Conservation (phyloP, 2,797 vertebrate species). For the Pogoniulus pusillus region DNA sequence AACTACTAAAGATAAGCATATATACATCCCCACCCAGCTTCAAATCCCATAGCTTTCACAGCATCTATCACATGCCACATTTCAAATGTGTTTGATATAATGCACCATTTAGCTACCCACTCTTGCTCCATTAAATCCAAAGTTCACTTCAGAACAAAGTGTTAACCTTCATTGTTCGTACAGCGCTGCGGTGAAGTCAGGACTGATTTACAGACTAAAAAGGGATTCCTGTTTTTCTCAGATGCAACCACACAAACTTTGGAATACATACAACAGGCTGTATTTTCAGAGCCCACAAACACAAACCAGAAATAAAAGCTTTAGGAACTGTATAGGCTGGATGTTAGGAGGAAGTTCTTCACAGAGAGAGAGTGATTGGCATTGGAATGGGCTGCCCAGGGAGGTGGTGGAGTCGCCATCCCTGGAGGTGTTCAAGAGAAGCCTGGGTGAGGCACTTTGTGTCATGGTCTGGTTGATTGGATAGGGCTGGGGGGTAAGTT, state of each 20-base stretch:
- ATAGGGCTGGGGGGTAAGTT: too few relatives aligned
- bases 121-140: not conserved
- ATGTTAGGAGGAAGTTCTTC: too few relatives aligned
- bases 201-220: not conserved
- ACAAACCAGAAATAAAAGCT: not conserved
- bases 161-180: not conserved
- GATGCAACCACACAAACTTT: not conserved
- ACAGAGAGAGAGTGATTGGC: too few relatives aligned
- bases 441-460: too few relatives aligned
- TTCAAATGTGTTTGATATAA: not conserved
- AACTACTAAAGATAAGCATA: not conserved
- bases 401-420: too few relatives aligned
- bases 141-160: not conserved
- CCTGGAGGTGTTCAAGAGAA: too few relatives aligned
- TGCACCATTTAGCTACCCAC: not conserved
- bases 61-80: not conserved
- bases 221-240: not conserved
- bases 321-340: too few relatives aligned
- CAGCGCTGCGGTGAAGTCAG: not conserved
- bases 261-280: not conserved
- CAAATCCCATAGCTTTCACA: not conserved
- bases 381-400: too few relatives aligned
- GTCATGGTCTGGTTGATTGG: too few relatives aligned
- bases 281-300: not conserved
- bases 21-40: not conserved